These are phyloP conservation scores for Sylvilagus floridanus DNA, from an alignment of 2,797 vertebrate species.

Conservation along the genomic window DNA sequence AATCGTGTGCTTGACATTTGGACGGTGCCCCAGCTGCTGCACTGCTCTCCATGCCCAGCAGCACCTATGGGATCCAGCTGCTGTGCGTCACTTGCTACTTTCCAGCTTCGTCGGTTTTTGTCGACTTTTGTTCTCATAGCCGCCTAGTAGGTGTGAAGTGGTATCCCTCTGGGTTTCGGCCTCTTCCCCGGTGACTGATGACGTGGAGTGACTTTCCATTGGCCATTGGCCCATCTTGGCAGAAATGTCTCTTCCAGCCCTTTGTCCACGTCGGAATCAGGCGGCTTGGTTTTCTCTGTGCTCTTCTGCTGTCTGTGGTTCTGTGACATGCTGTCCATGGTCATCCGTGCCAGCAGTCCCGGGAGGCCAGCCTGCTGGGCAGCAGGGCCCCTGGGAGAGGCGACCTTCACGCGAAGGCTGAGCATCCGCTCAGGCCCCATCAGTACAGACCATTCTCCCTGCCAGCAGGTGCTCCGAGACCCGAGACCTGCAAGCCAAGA, in stretches of 20 bases:
- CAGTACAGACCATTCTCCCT: not conserved
- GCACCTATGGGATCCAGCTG: not conserved
- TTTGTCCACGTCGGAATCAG: not conserved
- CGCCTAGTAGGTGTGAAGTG: not conserved
- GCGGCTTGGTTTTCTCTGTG: not conserved
- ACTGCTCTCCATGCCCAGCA: not conserved
- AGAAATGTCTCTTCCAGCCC: not conserved
- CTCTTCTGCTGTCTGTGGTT: not conserved
- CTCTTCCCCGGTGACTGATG: not conserved
- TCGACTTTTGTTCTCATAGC: not conserved
- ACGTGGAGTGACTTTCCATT: not conserved
- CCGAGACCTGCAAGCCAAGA: not conserved
- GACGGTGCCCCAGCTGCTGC: no score
- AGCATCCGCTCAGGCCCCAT: not conserved
- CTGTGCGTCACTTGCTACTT: not conserved
- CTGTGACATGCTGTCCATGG: not conserved
- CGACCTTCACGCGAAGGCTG: not conserved
- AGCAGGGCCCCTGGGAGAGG: not conserved
- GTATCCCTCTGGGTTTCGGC: not conserved
- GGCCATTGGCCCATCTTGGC: not conserved
- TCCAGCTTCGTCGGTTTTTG: not conserved
- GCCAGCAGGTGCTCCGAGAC: not conserved
- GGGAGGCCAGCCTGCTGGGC: not conserved
- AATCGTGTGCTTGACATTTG: no score
- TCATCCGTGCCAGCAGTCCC: not conserved